A percentile compares a stretch with the other conserved stretches of the same genome.
Evolutionary conservation across 2,113 vertebrate genomes (phyloP).

Genomic region (Poecilia latipinna): DNA sequence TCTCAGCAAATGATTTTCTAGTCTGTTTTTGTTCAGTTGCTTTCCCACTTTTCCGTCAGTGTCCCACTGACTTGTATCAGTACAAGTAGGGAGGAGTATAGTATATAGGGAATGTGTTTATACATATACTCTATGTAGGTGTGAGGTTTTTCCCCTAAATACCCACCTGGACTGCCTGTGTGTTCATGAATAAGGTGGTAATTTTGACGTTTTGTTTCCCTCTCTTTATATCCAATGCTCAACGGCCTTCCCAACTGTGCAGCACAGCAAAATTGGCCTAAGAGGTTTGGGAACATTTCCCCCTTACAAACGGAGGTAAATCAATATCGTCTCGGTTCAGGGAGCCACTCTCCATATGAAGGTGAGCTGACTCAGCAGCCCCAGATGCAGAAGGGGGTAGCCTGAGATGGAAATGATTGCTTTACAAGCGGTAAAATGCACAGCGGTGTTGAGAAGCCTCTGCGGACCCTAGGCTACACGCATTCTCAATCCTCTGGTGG

Average conservation of each 20-base stretch:
- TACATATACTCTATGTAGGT: no score
- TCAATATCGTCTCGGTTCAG: conserved; percentile 77
- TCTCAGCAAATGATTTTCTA: no score
- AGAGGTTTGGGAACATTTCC: conserved; percentile 76
- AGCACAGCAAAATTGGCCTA: conserved; percentile 60
- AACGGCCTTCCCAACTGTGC: conserved; percentile 35
- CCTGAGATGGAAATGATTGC: conserved; percentile 72
- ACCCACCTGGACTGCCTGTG: not conserved
- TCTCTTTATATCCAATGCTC: conserved; percentile 27
- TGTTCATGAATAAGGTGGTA: conserved; percentile 1
- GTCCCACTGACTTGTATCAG: not conserved
- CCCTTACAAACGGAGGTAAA: conserved; percentile 75
- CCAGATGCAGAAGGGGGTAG: conserved; percentile 26
- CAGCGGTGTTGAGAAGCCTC: conserved; percentile 58
- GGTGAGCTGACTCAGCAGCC: conserved; percentile 75
- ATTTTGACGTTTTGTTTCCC: conserved; percentile 20
- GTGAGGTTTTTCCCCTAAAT: not conserved
- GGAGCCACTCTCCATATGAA: conserved; percentile 71
- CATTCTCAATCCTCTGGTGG: conserved; percentile 48
- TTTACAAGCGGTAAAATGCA: conserved; percentile 72
- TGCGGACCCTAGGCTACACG: conserved; percentile 50
- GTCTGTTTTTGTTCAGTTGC: not conserved
- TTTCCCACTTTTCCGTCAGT: not conserved
- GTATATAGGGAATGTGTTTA: not conserved
- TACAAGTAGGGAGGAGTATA: no score